Conservation (phyloP, 2,888 invertebrate species). For the Baccha elongata region DNA sequence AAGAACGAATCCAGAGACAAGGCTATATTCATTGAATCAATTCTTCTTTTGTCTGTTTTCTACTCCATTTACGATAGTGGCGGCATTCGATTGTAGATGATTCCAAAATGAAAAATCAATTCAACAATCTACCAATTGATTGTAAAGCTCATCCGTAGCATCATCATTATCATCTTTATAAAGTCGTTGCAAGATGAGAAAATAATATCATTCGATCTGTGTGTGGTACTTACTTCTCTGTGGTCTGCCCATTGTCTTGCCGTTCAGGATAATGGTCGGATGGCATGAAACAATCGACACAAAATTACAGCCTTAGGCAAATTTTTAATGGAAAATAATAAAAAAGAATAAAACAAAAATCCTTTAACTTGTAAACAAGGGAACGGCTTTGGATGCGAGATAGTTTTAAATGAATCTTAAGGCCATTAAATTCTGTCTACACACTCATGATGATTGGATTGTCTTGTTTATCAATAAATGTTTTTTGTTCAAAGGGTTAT, state of each 20-base stretch:
- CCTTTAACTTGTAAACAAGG: not conserved
- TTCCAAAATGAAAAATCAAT: conserved; percentile 58
- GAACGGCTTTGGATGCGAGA: conserved; percentile 25
- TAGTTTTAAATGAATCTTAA: conserved; percentile 39
- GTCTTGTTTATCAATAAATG: too few species aligned
- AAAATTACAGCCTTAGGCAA: conserved; percentile 61
- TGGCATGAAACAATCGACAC: conserved; percentile 57
- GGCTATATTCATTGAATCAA: conserved; percentile 43
- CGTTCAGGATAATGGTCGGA: conserved; percentile 30
- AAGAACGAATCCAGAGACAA: not conserved
- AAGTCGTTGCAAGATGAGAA: not conserved
- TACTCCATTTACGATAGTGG: conserved; percentile 43
- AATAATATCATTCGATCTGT: not conserved
- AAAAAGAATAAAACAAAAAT: conserved; percentile 10
- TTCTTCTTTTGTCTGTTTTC: conserved; percentile 34
- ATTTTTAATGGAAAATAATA: conserved; percentile 38
- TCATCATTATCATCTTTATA: conserved; percentile 3
- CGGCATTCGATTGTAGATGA: conserved; percentile 40
- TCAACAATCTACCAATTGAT: conserved; percentile 54
- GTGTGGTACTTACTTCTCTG: not conserved
- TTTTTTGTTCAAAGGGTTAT: too few species aligned
- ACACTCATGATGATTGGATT: not conserved
- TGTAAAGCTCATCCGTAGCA: conserved; percentile 13
- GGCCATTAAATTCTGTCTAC: conserved; percentile 35
- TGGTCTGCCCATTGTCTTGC: conserved; percentile 16